These are phyloP conservation scores for Bubo blakistoni DNA, from an alignment of 2,113 vertebrate genomes.

Conservation along the genomic window DNA sequence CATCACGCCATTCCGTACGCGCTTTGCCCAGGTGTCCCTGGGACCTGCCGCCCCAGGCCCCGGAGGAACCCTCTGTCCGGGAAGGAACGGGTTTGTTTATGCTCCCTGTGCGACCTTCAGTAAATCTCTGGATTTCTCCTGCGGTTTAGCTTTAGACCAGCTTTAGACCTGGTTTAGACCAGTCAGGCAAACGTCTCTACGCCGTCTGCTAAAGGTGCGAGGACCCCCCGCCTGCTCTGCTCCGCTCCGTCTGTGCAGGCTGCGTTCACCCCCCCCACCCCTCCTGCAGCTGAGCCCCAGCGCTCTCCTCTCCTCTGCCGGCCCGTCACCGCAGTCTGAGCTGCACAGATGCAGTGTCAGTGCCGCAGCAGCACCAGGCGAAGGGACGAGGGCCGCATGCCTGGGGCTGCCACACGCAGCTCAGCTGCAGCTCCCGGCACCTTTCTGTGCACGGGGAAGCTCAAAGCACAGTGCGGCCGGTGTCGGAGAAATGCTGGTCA, in stretches of 20 bases:
- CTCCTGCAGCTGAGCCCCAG: not conserved
- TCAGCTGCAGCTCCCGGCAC: not conserved
- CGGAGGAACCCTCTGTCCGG: not conserved
- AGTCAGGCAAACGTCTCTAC: not conserved
- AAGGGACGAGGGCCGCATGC: fast-evolving
- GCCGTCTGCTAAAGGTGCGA: fast-evolving
- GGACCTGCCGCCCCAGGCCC: not conserved
- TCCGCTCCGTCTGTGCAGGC: fast-evolving
- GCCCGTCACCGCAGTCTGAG: not conserved
- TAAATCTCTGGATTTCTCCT: not conserved
- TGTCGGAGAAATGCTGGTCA: fast-evolving
- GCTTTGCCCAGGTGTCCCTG: not conserved
- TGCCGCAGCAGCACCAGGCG: not conserved
- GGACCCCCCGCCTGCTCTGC: not conserved
- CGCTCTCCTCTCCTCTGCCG: no score
- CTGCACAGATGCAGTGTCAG: not conserved
- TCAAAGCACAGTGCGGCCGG: not conserved
- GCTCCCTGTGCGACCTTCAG: not conserved
- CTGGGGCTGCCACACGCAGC: not conserved
- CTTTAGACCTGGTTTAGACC: not conserved
- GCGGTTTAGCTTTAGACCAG: not conserved
- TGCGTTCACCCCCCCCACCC: not conserved
- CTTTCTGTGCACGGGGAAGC: not conserved
- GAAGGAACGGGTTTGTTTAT: not conserved
- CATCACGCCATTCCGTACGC: fast-evolving